These are phyloP conservation scores for Mallotus villosus DNA, from an alignment of 2,797 vertebrate species.

Conservation along the genomic window DNA sequence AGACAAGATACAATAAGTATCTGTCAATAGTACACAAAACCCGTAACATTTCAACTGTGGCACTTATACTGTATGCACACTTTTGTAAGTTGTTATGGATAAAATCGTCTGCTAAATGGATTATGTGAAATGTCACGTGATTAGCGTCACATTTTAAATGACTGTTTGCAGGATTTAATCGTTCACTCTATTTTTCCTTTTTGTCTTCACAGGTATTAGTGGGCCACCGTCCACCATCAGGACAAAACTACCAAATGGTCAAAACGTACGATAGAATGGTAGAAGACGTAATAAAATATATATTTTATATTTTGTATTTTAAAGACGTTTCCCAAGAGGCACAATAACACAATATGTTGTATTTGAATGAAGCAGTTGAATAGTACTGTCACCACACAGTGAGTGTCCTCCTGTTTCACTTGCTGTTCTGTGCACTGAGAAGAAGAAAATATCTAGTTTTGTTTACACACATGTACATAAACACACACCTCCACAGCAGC, in stretches of 20 bases:
- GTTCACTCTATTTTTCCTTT: constrained; percentile 14
- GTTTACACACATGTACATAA: neutral
- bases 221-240: constrained; percentile 20
- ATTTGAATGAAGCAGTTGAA: constrained; percentile 36
- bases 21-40: neutral
- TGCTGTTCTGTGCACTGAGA: constrained; percentile 30
- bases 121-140: neutral
- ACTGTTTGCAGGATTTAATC: neutral
- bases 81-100: no score
- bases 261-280: neutral
- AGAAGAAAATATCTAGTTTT: neutral
- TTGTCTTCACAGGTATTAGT: constrained; percentile 67
- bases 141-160: no score
- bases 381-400: constrained; percentile 26
- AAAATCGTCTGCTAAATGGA: no score
- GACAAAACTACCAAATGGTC: neutral
- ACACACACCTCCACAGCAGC: constrained; percentile 14
- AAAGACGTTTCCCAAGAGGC: constrained; percentile 34
- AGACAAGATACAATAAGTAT: neutral
- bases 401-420: constrained; percentile 27
- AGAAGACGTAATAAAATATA: constrained; percentile 9
- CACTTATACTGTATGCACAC: no score
- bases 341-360: constrained; percentile 9
- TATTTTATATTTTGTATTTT: constrained; percentile 46
- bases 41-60: neutral